Base-by-base conservation (phyloP, 2,888 invertebrate genomes). In the Acrobasis suavella region DNA sequence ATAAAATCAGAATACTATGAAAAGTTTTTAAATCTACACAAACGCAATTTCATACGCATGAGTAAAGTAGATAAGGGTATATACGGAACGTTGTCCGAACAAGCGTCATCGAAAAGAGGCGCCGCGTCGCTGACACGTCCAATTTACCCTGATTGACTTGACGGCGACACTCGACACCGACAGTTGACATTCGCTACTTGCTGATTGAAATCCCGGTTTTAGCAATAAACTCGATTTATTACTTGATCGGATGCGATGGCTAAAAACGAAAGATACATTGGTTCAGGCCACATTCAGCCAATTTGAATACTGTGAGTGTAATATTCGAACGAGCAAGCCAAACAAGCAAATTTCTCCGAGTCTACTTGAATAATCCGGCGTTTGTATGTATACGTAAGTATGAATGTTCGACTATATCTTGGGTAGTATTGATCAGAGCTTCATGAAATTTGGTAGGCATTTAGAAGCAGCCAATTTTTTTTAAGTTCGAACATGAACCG, bases 61-160 rank as follows among this genome's bases (percentile, higher is more conserved):
- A 12, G 55, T 39, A 39, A 39, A 12, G 55, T 15, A 39, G 55
- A 9, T 17, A 56, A 42, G 56, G 39, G 10, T 42, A 56, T 3
- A 22, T 22, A n/a, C n/a, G 1, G 22, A 22, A n/a, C 39, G 37
- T 55, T 56, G 42, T 42, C 42, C 56, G 39, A 56, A 56, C 66
- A 67, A 67, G 66, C 72, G 74, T 73, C 77, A 75, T 79, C 76
- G 68, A 81, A 78, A 81, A 78, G 77, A 71, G 73, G 68, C 74
- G 52, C 14, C 42, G 9, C 55, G 73, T 71, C 69, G 72, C 73
- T 82, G 81, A 82, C 81, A 82, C 78, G 80, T 84, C 79, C 85
- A 84, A 86, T 86, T 86, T 83, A 74, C 72, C 74, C 81, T 86
- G 86, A 87, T 87, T 84, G 85, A 83, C 81, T 86, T 77, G 79